Evolutionary conservation across 2,888 invertebrate species (phyloP), one percentile per base, ranked within the genome.

Genomic region (Drosophila demipolita): DNA sequence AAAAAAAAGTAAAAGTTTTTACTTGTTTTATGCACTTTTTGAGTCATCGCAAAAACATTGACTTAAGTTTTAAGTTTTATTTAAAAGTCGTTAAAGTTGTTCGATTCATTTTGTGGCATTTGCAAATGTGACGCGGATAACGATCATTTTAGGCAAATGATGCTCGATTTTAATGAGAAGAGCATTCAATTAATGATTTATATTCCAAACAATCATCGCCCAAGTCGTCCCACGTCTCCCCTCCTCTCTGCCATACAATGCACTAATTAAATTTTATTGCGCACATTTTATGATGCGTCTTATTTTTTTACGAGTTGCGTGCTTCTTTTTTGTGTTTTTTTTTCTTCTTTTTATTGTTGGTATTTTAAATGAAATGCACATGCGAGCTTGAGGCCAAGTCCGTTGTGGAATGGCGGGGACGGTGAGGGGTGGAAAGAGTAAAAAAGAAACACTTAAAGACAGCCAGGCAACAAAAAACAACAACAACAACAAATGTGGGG

Each of bases 241-340:
- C 26, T 3, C 26, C 12, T 12, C 8, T 26, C 38, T 29, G 52
- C 53, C 45, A 15, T 15, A 59, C 60, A 55, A 49, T 70, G 55
- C 73, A 75, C 84, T 84, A 89, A 85, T 85, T 85, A 77, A 77
- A 75, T 84, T 87, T 89, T 77, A 89, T 82, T 69, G 68, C 59
- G 58, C 60, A 49, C 58, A 63, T 76, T 83, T 78, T 70, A 78
- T 72, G 83, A 59, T 62, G 57, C 63, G 54, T 20, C 50, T 54
- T 17, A n/a, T 32, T 15, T 77, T 68, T 72, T 75, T 80, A 68
- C 33, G 78, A 60, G 52, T 36, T 61, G 48, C 54, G 36, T 55
- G 61, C 50, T 9, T 35, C 23, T 48, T 53, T 20, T 26, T 53
- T 11, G n/a, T 36, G 20, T 8, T 17, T 38, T 15, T 45, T 8